Percentiles rank a stretch among this genome's conserved stretches.
Conservation (phyloP, 2,888 invertebrate species). For the Rhagonycha lutea region DNA sequence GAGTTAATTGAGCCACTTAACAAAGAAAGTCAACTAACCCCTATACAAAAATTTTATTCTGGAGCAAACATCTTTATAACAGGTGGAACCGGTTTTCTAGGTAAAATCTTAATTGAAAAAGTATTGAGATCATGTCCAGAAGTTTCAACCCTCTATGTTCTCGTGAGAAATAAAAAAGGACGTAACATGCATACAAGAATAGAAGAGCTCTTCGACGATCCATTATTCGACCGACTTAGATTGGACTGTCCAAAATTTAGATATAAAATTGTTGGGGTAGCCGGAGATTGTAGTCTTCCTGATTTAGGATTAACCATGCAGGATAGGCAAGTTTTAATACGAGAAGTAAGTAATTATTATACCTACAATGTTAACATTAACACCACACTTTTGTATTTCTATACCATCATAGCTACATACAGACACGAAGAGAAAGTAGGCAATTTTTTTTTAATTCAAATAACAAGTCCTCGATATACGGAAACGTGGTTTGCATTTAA, state of each 20-base stretch:
- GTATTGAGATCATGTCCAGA: conserved; percentile 62
- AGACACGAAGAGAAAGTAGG: neutral
- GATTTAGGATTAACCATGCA: conserved; percentile 63
- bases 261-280: conserved; percentile 59
- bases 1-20: conserved; percentile 14
- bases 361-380: neutral
- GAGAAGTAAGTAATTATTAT: conserved; percentile 52
- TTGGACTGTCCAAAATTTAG: conserved; percentile 65
- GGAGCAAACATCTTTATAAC: conserved; percentile 51
- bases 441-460: neutral
- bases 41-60: conserved; percentile 50
- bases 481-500: neutral
- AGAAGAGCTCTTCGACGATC: conserved; percentile 70
- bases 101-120: conserved; percentile 64
- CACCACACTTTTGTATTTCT: neutral
- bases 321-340: conserved; percentile 59
- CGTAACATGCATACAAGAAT: conserved; percentile 68
- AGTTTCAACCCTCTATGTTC: conserved; percentile 59
- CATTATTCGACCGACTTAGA: conserved; percentile 62
- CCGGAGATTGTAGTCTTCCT: conserved; percentile 66
- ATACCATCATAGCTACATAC: neutral
- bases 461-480: neutral
- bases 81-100: conserved; percentile 61
- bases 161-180: conserved; percentile 63
- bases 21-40: conserved; percentile 29